Conservation (phyloP, 2,113 vertebrate species). For the Oncorhynchus tshawytscha region DNA sequence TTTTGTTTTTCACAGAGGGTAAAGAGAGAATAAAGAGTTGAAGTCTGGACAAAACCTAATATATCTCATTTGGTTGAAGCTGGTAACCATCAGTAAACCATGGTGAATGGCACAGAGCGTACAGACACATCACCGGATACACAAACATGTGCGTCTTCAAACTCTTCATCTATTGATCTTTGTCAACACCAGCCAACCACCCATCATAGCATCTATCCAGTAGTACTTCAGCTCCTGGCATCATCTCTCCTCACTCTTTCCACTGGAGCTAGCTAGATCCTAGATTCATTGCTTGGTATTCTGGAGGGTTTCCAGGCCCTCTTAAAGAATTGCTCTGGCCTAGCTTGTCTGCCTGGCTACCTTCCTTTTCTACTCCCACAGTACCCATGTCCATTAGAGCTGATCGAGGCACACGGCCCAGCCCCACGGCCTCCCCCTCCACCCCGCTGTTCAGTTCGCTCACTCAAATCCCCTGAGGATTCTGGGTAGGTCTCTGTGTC, state of each 20-base stretch:
- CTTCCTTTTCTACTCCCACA: slow-evolving; percentile 42
- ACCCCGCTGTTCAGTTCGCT: not conserved
- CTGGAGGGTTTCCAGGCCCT: slow-evolving; percentile 3
- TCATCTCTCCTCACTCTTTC: slow-evolving; percentile 37
- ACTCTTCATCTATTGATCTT: not conserved
- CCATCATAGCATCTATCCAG: not conserved
- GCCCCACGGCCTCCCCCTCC: not conserved
- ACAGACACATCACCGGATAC: too few relatives aligned
- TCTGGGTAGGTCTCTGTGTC: not conserved
- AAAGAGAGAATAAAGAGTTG: too few relatives aligned
- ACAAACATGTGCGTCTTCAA: too few relatives aligned
- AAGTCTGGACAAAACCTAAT: too few relatives aligned
- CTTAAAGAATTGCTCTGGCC: slow-evolving; percentile 17
- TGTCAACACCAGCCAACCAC: not conserved
- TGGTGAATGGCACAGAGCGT: too few relatives aligned
- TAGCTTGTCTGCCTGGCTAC: slow-evolving; percentile 45
- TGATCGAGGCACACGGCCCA: not conserved
- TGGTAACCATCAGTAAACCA: too few relatives aligned
- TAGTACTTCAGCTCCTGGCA: slow-evolving; percentile 8
- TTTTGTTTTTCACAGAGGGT: too few relatives aligned
- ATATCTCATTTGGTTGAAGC: too few relatives aligned
- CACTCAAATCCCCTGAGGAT: not conserved
- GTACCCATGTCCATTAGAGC: slow-evolving; percentile 12
- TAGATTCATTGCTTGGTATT: slow-evolving; percentile 45
- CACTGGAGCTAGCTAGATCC: slow-evolving; percentile 46